Conservation (phyloP, 2,888 invertebrate genomes). For the Drosophila koepferae region DNA sequence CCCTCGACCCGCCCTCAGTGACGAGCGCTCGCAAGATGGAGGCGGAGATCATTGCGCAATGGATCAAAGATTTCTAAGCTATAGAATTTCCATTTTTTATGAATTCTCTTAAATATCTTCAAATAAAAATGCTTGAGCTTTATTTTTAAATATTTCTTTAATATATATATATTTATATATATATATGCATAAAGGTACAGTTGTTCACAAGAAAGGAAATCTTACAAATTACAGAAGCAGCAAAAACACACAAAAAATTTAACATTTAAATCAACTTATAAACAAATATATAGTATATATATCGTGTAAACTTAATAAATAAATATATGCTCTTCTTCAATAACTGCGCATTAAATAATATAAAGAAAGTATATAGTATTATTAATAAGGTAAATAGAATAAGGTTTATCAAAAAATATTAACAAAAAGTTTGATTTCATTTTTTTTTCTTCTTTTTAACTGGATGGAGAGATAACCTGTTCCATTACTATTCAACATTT, state of each 20-base stretch:
- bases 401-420: constrained; percentile 73
- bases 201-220: constrained; percentile 82
- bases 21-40: constrained; percentile 74
- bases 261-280: constrained; percentile 78
- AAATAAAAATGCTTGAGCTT: neutral
- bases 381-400: constrained; percentile 66
- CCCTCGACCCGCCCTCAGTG: constrained; percentile 80
- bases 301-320: constrained; percentile 74
- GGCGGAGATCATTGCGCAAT: constrained; percentile 66
- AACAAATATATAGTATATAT: constrained; percentile 33
- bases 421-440: constrained; percentile 54
- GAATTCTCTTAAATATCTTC: neutral
- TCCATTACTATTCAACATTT: constrained; percentile 56
- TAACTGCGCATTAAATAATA: constrained; percentile 76
- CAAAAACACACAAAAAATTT: constrained; percentile 70
- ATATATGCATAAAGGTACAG: constrained; percentile 79
- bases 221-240: constrained; percentile 77
- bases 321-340: constrained; percentile 65
- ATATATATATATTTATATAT: constrained; percentile 60
- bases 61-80: constrained; percentile 61
- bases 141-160: constrained; percentile 66
- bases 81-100: neutral
- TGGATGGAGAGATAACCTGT: constrained; percentile 72
- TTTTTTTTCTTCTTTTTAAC: constrained; percentile 48
- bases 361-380: constrained; percentile 47